Conservation (phyloP, 2,797 vertebrate species). For the Mormyrops attenuatus region DNA sequence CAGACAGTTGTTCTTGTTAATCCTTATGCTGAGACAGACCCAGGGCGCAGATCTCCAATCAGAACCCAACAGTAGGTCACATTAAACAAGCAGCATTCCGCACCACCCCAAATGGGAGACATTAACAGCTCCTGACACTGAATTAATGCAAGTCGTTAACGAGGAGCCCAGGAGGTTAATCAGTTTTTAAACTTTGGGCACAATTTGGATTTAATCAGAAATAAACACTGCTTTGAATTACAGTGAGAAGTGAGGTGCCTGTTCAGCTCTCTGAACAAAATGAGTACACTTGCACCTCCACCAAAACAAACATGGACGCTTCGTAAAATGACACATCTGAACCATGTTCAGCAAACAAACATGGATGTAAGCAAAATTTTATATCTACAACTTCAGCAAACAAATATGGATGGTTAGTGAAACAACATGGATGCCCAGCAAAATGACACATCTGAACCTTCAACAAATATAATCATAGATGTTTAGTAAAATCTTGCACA, state of each 20-base stretch:
- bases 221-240: conserved; percentile 42
- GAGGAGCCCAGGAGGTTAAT: conserved; percentile 66
- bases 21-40: conserved; percentile 42
- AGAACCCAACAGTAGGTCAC: conserved; percentile 54
- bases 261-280: background rate
- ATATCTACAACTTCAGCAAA: background rate
- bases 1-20: conserved; percentile 55
- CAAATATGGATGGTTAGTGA: background rate
- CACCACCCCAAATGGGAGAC: conserved; percentile 56
- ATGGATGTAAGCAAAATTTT: background rate
- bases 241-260: background rate
- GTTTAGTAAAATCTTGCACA: background rate
- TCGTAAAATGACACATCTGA: background rate
- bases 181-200: conserved; percentile 58
- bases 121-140: conserved; percentile 57
- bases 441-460: background rate
- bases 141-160: conserved; percentile 48
- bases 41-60: conserved; percentile 58
- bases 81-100: conserved; percentile 59
- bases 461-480: background rate
- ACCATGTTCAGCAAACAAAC: background rate
- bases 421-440: background rate
- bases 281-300: background rate
- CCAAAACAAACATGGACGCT: background rate
- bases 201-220: conserved; percentile 46